Percentiles rank a stretch among this genome's conserved stretches.
Conservation (phyloP, 2,797 vertebrate genomes). For the Sphaeramia orbicularis region DNA sequence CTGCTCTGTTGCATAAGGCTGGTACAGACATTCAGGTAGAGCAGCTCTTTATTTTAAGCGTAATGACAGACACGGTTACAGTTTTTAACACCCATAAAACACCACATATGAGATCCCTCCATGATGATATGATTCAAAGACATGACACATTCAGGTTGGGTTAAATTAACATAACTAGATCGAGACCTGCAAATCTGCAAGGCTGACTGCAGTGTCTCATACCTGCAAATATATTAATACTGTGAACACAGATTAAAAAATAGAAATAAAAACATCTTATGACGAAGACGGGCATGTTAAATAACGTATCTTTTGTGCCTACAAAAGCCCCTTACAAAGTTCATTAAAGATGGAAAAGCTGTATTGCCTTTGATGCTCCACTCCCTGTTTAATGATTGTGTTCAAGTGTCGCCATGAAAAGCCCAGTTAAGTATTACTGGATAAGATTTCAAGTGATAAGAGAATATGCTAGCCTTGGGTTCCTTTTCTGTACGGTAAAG, state of each 20-base stretch:
- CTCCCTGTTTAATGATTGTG: constrained; percentile 36
- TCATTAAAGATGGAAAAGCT: constrained; percentile 19
- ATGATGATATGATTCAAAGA: no score
- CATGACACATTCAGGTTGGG: background rate
- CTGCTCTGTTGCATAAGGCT: background rate
- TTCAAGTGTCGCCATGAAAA: background rate
- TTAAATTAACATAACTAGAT: background rate
- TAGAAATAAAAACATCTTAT: background rate
- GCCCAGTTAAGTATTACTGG: background rate
- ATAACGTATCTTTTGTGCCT: constrained; percentile 24
- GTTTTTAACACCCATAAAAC: no score
- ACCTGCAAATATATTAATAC: constrained; percentile 7
- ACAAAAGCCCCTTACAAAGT: constrained; percentile 48
- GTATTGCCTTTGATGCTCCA: constrained; percentile 43
- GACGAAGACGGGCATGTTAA: constrained; percentile 17
- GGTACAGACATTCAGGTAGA: background rate
- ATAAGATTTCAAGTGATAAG: constrained; percentile 12
- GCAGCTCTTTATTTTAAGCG: no score
- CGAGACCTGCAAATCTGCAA: background rate
- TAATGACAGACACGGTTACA: no score
- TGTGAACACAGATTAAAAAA: constrained; percentile 3
- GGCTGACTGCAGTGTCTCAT: background rate
- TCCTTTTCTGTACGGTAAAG: background rate
- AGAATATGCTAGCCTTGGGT: background rate
- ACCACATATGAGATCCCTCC: no score